Evolutionary conservation across 2,113 vertebrate genomes (phyloP).

Genomic region (Anoplopoma fimbria): DNA sequence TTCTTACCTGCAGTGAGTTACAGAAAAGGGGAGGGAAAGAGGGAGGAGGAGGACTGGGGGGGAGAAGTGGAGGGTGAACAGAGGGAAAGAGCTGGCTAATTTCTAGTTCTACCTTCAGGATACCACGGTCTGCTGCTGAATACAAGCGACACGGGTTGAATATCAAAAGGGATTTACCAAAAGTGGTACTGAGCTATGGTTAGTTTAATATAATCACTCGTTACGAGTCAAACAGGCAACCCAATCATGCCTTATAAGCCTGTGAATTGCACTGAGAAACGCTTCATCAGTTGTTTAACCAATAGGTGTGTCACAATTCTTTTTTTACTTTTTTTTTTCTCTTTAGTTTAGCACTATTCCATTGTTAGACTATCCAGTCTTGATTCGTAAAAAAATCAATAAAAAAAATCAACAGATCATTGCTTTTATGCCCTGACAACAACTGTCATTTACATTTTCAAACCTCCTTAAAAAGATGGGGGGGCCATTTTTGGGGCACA

Average conservation of each 20-base stretch:
- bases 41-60: not conserved
- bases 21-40: not conserved
- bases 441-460: not conserved
- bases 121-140: conserved; percentile 48
- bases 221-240: conserved; percentile 23
- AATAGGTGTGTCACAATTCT: not conserved
- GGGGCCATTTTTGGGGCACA: not conserved
- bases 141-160: conserved; percentile 40
- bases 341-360: not conserved
- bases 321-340: too few species aligned
- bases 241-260: conserved; percentile 3
- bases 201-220: conserved; percentile 34
- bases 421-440: too few species aligned
- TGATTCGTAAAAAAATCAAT: not conserved
- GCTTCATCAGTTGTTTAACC: conserved; percentile 1
- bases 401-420: not conserved
- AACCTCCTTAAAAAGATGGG: not conserved
- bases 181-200: conserved; percentile 19
- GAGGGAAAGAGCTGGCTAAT: conserved; percentile 47
- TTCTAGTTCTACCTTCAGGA: conserved; percentile 66
- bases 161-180: conserved; percentile 33
- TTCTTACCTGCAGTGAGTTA: conserved; percentile 44
- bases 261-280: conserved; percentile 1
- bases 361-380: not conserved
- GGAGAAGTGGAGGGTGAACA: conserved; percentile 24